These are phyloP conservation scores for Lepidurus arcticus DNA, from an alignment of 1,140 invertebrate genomes.

Conservation along the genomic window DNA sequence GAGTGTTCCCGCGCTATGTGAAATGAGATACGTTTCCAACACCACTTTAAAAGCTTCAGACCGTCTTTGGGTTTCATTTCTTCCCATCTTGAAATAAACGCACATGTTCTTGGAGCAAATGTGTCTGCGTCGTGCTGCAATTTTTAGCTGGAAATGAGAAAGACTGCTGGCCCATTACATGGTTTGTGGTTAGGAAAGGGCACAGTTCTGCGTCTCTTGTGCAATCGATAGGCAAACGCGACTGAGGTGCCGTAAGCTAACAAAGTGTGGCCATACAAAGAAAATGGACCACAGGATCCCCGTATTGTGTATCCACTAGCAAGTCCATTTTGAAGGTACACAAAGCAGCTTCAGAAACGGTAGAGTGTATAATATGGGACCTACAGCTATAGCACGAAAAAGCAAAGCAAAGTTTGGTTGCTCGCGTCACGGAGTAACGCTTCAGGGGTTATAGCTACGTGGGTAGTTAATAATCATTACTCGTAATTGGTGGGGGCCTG, in stretches of 20 bases:
- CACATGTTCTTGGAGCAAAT: background rate
- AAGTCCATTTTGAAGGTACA: background rate
- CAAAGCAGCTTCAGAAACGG: background rate
- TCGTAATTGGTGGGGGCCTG: background rate
- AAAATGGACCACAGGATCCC: background rate
- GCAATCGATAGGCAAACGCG: constrained; percentile 10
- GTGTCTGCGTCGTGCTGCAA: background rate
- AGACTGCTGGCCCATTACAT: background rate
- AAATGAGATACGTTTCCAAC: background rate
- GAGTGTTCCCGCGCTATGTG: background rate
- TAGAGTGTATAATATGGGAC: background rate
- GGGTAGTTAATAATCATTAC: background rate
- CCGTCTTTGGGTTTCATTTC: background rate
- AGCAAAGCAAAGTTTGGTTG: background rate
- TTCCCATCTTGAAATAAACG: background rate
- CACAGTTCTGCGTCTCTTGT: background rate
- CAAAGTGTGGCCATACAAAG: background rate
- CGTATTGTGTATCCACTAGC: background rate
- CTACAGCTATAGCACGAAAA: background rate
- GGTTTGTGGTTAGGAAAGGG: background rate
- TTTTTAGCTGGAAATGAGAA: background rate
- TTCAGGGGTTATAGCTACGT: background rate
- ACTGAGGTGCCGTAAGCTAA: constrained; percentile 17
- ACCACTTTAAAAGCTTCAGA: background rate
- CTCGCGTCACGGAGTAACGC: background rate